These are phyloP conservation scores for Poeciliopsis presidionis DNA, from an alignment of 2,797 vertebrate genomes.

Conservation along the genomic window DNA sequence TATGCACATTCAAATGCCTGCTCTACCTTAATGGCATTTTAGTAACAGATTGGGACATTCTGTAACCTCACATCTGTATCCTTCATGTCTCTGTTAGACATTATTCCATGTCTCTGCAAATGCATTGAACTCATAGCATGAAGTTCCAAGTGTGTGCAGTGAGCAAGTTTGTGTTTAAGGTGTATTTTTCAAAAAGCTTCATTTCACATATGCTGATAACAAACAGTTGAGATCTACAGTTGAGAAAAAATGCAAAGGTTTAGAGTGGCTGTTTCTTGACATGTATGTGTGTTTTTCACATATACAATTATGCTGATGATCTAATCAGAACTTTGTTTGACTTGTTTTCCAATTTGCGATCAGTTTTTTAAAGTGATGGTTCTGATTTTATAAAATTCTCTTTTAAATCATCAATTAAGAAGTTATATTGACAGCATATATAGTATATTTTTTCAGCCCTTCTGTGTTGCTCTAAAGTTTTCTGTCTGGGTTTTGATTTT, in stretches of 20 bases:
- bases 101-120: not conserved
- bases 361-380: not conserved
- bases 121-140: not conserved
- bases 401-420: not conserved
- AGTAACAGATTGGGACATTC: not conserved
- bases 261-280: not conserved
- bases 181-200: not conserved
- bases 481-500: not conserved
- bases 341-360: not conserved
- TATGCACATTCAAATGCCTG: constrained; percentile 12
- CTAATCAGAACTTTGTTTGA: not conserved
- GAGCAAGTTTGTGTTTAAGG: not conserved
- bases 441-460: not conserved
- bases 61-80: not conserved
- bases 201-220: not conserved
- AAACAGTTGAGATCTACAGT: not conserved
- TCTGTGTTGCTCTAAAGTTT: not conserved
- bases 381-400: not conserved
- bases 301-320: not conserved
- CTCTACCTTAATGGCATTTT: constrained; percentile 5
- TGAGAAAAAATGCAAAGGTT: not conserved
- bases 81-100: not conserved
- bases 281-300: no score
- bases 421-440: not conserved
- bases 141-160: not conserved